These are phyloP conservation scores for Drosophila trapezifrons DNA, from an alignment of 1,140 invertebrate species.

Conservation along the genomic window DNA sequence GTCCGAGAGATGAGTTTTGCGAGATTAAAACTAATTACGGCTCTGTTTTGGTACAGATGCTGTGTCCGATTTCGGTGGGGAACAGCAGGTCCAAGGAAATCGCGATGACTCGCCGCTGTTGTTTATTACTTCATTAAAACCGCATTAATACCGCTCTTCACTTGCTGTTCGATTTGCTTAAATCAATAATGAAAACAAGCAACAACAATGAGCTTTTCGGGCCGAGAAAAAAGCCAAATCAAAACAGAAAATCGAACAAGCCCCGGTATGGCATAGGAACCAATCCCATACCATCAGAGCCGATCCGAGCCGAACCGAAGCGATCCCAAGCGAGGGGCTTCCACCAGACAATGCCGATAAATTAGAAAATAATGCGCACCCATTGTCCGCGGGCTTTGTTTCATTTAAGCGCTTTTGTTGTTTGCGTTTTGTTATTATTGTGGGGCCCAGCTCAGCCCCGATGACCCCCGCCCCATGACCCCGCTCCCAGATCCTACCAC, in stretches of 20 bases:
- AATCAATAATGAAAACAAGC: slow-evolving; percentile 78
- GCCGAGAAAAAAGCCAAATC: slow-evolving; percentile 46
- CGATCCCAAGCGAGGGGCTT: slow-evolving; percentile 45
- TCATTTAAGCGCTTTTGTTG: slow-evolving; percentile 82
- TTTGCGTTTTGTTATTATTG: slow-evolving; percentile 61
- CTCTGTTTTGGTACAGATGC: slow-evolving; percentile 12
- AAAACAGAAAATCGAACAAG: slow-evolving; percentile 42
- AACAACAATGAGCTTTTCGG: slow-evolving; percentile 58
- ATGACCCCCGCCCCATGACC: slow-evolving; percentile 13
- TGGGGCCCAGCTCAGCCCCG: slow-evolving; percentile 25
- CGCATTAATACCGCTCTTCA: slow-evolving; percentile 79
- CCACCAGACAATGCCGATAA: slow-evolving; percentile 75
- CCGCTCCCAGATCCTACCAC: slow-evolving; percentile 25
- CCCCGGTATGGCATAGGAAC: slow-evolving; percentile 22
- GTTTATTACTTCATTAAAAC: slow-evolving; percentile 82
- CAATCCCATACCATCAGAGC: slow-evolving; percentile 49
- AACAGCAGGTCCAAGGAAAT: slow-evolving; percentile 18
- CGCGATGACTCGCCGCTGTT: slow-evolving; percentile 54
- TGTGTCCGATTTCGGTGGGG: slow-evolving; percentile 42
- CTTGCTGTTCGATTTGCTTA: slow-evolving; percentile 79
- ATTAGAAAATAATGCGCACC: slow-evolving; percentile 82
- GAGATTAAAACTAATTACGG: slow-evolving; percentile 51
- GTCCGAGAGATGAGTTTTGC: slow-evolving; percentile 40
- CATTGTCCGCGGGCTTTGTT: slow-evolving; percentile 79
- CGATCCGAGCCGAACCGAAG: slow-evolving; percentile 9